These are phyloP conservation scores for Scaeva pyrastri DNA, from an alignment of 2,888 invertebrate genomes.

Conservation along the genomic window DNA sequence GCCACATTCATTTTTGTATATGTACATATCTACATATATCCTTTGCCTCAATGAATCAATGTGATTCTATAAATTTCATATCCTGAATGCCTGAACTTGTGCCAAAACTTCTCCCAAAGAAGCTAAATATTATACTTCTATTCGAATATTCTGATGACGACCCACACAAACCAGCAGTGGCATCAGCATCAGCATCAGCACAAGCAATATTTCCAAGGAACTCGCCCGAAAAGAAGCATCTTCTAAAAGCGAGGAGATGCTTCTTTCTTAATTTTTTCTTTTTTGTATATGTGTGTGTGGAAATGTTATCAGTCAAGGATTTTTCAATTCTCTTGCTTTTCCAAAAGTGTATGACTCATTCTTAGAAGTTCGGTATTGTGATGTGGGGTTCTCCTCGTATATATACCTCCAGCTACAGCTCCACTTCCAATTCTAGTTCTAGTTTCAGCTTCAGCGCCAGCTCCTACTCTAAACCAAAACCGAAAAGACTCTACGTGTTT, in stretches of 20 bases:
- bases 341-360: constrained; percentile 51
- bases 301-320: constrained; percentile 76
- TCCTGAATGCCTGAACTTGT: constrained; percentile 55
- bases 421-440: background rate
- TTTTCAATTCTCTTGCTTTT: constrained; percentile 56
- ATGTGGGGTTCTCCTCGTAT: background rate
- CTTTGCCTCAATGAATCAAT: constrained; percentile 70
- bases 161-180: constrained; percentile 58
- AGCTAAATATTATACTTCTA: constrained; percentile 39
- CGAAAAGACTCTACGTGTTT: constrained; percentile 62
- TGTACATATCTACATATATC: no score
- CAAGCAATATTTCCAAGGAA: constrained; percentile 21
- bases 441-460: no score
- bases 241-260: constrained; percentile 7
- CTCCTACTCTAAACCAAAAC: constrained; percentile 16
- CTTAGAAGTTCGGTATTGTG: background rate
- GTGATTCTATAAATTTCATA: constrained; percentile 67
- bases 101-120: constrained; percentile 51
- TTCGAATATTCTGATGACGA: background rate
- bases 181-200: no score
- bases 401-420: no score
- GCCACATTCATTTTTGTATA: constrained; percentile 43
- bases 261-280: background rate
- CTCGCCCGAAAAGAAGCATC: constrained; percentile 44
- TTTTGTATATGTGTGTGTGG: constrained; percentile 21